Percentiles rank a stretch among this genome's conserved stretches.
phyloP scores from a whole-genome alignment of 2,888 invertebrate genomes.

The Philaethria dido region DNA sequence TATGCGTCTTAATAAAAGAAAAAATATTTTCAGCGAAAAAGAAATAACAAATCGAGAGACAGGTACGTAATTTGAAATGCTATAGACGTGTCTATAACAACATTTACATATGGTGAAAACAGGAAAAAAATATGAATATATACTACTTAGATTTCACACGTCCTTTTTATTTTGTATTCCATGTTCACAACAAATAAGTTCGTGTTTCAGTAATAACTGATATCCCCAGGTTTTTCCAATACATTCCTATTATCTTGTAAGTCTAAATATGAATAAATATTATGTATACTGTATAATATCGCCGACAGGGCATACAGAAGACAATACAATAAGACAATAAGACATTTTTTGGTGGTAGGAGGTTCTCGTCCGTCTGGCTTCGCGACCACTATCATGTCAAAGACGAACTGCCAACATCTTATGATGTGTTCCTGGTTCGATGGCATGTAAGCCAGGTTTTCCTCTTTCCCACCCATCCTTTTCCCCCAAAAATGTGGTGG shows the following conservation, averaged over 20 bases:
- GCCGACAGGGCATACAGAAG: not conserved
- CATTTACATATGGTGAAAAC: constrained; percentile 1
- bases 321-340: too few species aligned
- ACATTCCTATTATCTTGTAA: constrained; percentile 9
- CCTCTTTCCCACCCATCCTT: too few species aligned
- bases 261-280: too few species aligned
- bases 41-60: not conserved
- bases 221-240: constrained; percentile 7
- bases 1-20: not conserved
- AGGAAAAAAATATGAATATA: constrained; percentile 10
- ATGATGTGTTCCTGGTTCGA: too few species aligned
- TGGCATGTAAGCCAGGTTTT: too few species aligned
- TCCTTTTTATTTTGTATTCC: constrained; percentile 31
- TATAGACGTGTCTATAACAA: constrained; percentile 17
- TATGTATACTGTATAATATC: not conserved
- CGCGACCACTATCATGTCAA: too few species aligned
- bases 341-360: too few species aligned
- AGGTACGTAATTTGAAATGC: constrained; percentile 11
- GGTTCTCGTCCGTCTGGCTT: too few species aligned
- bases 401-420: too few species aligned
- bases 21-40: not conserved
- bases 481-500: too few species aligned
- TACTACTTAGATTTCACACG: constrained; percentile 24
- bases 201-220: constrained; percentile 23
- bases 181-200: constrained; percentile 9